These are phyloP conservation scores for Plecotus auritus DNA, from an alignment of 2,113 vertebrate genomes.

Conservation along the genomic window DNA sequence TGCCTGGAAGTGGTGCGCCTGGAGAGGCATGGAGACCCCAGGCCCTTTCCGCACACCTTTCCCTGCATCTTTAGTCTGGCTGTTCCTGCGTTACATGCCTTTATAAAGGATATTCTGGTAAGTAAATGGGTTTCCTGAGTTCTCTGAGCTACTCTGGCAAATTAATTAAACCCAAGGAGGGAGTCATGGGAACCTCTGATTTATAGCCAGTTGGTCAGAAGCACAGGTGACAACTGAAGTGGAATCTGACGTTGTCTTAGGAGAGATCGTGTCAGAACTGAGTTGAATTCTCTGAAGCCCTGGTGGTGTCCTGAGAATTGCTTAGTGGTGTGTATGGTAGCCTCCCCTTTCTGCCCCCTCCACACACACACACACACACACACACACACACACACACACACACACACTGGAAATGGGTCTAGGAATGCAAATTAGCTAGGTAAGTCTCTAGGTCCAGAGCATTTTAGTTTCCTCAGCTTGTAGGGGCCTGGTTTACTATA, in stretches of 20 bases:
- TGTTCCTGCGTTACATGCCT: background rate
- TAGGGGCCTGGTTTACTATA: background rate
- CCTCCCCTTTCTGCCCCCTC: fast-evolving
- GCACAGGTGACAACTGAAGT: background rate
- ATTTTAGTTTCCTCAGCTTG: background rate
- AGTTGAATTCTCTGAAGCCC: background rate
- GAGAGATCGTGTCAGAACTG: background rate
- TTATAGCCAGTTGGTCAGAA: background rate
- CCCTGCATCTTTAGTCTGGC: background rate
- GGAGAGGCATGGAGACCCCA: background rate
- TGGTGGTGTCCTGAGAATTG: background rate
- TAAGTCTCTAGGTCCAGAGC: background rate
- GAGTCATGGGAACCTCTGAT: background rate
- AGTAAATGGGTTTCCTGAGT: background rate
- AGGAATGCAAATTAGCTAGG: background rate
- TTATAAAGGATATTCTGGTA: background rate
- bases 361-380: background rate
- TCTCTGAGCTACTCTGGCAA: background rate
- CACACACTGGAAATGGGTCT: background rate
- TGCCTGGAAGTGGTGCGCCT: background rate
- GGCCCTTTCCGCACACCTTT: background rate
- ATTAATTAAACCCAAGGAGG: background rate
- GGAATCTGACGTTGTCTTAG: background rate
- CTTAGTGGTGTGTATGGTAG: background rate
- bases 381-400: background rate